Conservation (phyloP, 2,113 vertebrate genomes). For the Istiophorus platypterus region DNA sequence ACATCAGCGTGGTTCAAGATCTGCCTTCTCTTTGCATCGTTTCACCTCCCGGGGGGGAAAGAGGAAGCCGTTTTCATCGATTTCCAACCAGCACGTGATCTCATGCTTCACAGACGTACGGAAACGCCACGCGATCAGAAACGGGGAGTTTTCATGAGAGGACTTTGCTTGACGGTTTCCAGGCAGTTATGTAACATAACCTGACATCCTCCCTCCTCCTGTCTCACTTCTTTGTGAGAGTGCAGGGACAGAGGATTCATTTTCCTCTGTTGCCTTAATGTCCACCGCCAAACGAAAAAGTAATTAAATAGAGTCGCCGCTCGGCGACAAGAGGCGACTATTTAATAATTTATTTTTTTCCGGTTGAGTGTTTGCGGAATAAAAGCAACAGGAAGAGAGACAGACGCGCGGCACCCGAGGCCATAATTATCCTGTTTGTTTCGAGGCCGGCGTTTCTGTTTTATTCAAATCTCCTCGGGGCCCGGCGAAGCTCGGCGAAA, state of each 20-base stretch:
- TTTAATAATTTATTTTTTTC: no score
- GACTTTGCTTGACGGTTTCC: constrained; percentile 4
- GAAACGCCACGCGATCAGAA: no score
- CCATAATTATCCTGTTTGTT: constrained; percentile 84
- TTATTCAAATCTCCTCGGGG: constrained; percentile 78
- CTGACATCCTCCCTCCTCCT: constrained; percentile 29
- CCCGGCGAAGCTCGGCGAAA: constrained; percentile 67
- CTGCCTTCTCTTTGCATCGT: neutral
- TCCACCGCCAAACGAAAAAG: constrained; percentile 36
- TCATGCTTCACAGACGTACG: no score
- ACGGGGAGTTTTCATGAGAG: no score
- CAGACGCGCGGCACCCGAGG: constrained; percentile 62
- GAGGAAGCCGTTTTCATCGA: no score
- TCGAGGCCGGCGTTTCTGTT: constrained; percentile 72
- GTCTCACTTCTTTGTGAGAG: constrained; percentile 11
- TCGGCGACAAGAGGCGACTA: constrained; percentile 56
- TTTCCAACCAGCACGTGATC: no score
- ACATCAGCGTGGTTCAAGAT: neutral
- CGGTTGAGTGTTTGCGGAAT: constrained; percentile 64
- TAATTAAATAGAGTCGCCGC: constrained; percentile 45
- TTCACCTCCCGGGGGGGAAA: no score
- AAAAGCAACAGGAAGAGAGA: constrained; percentile 63
- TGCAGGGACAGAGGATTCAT: constrained; percentile 31
- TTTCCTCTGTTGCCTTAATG: constrained; percentile 58
- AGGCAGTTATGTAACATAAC: constrained; percentile 49